Evolutionary conservation across 1,140 invertebrate species (phyloP), one percentile per base, ranked within the genome.

Genomic region (Leptoteleia sp.): DNA sequence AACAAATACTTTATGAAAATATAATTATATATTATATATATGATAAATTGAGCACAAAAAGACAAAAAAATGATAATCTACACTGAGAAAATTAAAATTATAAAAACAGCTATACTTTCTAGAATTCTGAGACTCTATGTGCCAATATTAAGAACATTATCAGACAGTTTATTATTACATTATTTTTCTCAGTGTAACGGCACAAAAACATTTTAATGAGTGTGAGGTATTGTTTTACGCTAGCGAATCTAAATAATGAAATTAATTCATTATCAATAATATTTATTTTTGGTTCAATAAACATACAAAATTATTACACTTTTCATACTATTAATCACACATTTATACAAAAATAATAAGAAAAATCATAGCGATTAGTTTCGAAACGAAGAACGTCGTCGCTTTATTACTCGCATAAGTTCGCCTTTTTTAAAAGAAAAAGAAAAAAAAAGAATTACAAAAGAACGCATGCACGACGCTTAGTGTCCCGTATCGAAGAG

Each of bases 251-350:
- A 27, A 29, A 31, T 25, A 42, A 1, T 0, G 15, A 13, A 13
- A 35, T 13, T 22, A 7, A 67, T 52, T 83, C 84, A 84, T 89
- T 88, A 89, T 89, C 85, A 88, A 88, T 89, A 87, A 87, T 89
- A 89, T 89, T 89, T 89, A 89, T 89, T 89, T 89, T 89, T 89
- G 87, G 88, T 89, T 89, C 83, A 88, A 89, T 89, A 89, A 89
- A 89, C 87, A 89, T 89, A 89, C 86, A 89, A 89, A 89, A 89
- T 89, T 88, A 88, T 89, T 89, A 88, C 86, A 88, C 85, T 88
- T 87, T 89, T 80, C 85, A 86, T 88, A 89, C 86, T 85, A 88
- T 87, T 85, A 88, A 88, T 87, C 87, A 88, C 86, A 88, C 88
- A 88, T 89, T 89, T 89, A 88, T 89, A 89, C 85, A 89, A 89